phyloP scores from a whole-genome alignment of 2,113 vertebrate genomes.

The Bettongia penicillata region DNA sequence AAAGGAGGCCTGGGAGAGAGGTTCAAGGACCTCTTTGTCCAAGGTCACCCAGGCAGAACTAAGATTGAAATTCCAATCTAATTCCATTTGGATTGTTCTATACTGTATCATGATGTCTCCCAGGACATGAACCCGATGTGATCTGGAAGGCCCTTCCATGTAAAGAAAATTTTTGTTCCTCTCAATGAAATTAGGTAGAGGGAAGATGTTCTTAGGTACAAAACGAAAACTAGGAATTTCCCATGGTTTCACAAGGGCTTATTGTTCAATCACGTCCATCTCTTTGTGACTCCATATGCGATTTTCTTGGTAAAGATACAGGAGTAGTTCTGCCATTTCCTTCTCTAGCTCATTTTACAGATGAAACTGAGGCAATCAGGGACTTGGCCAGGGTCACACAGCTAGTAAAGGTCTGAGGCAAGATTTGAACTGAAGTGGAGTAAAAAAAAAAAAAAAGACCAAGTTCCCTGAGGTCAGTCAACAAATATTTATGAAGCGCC shows the following conservation, averaged over 20 bases:
- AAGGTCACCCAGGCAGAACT: not conserved
- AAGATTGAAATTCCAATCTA: not conserved
- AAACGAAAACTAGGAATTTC: not conserved
- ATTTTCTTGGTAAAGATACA: not conserved
- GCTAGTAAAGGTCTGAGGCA: too few species aligned
- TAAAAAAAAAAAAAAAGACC: not conserved
- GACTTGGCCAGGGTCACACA: too few species aligned
- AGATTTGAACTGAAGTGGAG: not conserved
- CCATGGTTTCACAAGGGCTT: not conserved
- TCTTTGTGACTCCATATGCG: not conserved
- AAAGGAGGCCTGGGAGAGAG: not conserved
- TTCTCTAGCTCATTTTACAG: too few species aligned
- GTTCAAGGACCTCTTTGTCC: not conserved
- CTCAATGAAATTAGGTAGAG: not conserved
- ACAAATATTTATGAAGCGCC: not conserved
- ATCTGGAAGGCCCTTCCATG: not conserved
- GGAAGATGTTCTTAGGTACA: not conserved
- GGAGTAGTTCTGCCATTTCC: too few species aligned
- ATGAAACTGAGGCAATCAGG: too few species aligned
- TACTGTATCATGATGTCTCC: not conserved
- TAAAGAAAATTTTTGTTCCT: not conserved
- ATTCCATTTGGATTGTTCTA: not conserved
- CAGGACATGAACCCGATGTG: not conserved
- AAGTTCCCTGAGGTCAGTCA: not conserved
- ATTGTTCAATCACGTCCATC: not conserved